Evolutionary conservation across 2,888 invertebrate species (phyloP), one percentile per base, ranked within the genome.

Genomic region (Machimus rusticus): DNA sequence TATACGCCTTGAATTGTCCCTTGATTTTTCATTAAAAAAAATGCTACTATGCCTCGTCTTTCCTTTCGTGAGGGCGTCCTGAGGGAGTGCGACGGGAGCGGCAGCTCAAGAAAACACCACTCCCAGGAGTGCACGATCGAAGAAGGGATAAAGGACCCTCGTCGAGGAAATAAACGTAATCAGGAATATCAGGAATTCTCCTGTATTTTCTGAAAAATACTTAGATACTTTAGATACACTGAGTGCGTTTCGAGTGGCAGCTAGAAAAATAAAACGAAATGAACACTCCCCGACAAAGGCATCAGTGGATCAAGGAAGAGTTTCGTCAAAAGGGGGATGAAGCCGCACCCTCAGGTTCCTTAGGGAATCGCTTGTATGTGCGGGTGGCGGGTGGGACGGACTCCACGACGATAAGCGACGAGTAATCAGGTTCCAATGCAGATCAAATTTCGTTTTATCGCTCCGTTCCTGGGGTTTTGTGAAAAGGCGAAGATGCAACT

Each of bases 191-290:
- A 23, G 66, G 66, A 23, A 66, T 66, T 66, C 66, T 12, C 12
- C 12, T 46, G 43, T 46, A 46, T 66, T 9, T 28, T 39, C 39
- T 12, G 34, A 34, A 34, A 34, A 39, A 39, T 39, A 39, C 39
- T 39, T 39, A 39, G 39, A 39, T 39, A 39, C 39, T 9, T 34
- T 39, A 39, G 39, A 66, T 66, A 66, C 28, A 16, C 28, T 66
- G 28, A 66, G 66, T 66, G 66, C 66, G 66, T 66, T 66, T 19
- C 34, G 51, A 79, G 51, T 79, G 79, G 51, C 51, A 79, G 23
- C 28, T 51, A 39, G 79, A 28, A 79, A 79, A 51, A 79, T 79
- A 79, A 79, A 79, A 46, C 79, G 79, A 51, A 79, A 79, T 79
- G 37, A 51, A 79, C 79, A 79, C 79, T 31, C 39, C 39, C 23